These are phyloP conservation scores for Rhizomys pruinosus DNA, from an alignment of 2,113 vertebrate genomes.

Conservation along the genomic window DNA sequence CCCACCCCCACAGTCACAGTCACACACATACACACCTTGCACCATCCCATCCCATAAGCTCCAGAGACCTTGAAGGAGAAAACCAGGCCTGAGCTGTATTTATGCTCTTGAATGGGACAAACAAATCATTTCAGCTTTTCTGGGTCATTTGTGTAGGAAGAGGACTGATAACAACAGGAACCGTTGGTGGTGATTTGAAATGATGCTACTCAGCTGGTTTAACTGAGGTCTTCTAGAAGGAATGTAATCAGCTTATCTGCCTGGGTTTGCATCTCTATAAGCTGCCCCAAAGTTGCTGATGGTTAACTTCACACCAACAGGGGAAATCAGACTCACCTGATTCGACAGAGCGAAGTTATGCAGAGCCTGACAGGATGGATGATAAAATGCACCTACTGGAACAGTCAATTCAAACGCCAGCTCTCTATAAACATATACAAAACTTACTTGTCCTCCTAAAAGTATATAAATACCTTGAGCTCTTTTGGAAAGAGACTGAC, in stretches of 20 bases:
- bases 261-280: neutral
- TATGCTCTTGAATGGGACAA: neutral
- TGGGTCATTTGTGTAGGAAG: neutral
- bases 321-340: neutral
- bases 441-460: neutral
- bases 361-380: neutral
- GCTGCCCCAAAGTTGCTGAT: accelerated
- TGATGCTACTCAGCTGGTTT: neutral
- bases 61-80: neutral
- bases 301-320: neutral
- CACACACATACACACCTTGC: neutral
- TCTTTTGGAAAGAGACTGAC: neutral
- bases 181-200: neutral
- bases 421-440: neutral
- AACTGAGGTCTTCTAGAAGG: neutral
- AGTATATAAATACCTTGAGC: neutral
- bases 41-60: neutral
- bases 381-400: neutral
- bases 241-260: neutral
- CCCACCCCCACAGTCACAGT: too few species aligned
- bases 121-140: neutral
- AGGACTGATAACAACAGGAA: neutral
- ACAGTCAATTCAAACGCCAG: neutral
- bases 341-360: neutral
- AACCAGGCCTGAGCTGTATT: neutral